A percentile compares a stretch with the other conserved stretches of the same genome.
These are phyloP conservation scores for Hystrix cristata DNA, from an alignment of 2,113 vertebrate species.

Conservation along the genomic window DNA sequence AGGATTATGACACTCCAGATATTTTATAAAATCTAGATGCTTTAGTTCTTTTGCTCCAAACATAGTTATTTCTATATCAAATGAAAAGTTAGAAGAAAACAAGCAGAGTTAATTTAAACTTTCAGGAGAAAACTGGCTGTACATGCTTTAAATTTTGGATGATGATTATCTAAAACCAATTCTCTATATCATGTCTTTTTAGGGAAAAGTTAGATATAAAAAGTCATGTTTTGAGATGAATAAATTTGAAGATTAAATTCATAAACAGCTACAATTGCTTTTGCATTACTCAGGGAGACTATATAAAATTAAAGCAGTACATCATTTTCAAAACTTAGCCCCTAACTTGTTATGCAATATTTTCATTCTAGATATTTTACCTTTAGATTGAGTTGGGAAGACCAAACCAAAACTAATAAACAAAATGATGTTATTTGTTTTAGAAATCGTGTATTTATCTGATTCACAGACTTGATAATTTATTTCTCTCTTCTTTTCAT, in stretches of 20 bases:
- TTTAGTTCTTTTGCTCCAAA: not conserved
- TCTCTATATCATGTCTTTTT: not conserved
- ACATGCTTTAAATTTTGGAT: not conserved
- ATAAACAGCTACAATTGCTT: not conserved
- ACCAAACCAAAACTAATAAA: conserved; percentile 57
- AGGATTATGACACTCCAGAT: not conserved
- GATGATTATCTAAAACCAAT: not conserved
- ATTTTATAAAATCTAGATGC: not conserved
- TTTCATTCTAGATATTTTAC: not conserved
- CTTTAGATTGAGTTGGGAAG: conserved; percentile 41
- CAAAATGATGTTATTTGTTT: conserved; percentile 68
- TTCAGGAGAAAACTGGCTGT: not conserved
- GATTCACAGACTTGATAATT: conserved; percentile 61
- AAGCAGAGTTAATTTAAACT: not conserved
- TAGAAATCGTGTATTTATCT: conserved; percentile 73
- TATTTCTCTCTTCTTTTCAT: conserved; percentile 75
- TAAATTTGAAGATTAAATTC: not conserved
- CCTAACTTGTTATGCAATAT: not conserved
- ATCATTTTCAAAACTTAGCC: not conserved
- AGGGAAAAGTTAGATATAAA: not conserved
- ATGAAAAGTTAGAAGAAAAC: not conserved
- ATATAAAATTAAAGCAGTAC: not conserved
- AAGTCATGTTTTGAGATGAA: not conserved
- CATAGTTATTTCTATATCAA: not conserved
- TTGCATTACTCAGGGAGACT: not conserved